Conservation (phyloP, 2,888 invertebrate genomes). For the Sarcophaga subvicina region DNA sequence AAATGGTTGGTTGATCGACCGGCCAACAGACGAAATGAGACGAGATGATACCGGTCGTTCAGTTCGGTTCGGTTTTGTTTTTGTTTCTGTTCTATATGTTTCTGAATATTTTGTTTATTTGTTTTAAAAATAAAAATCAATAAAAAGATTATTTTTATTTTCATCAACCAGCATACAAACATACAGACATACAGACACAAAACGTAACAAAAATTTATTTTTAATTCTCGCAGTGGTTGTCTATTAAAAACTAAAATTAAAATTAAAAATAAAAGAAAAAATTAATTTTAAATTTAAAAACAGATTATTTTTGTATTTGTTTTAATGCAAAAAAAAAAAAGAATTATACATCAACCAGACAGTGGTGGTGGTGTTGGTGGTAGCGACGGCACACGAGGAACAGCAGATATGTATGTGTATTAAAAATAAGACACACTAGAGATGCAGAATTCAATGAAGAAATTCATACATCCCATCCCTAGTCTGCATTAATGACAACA, state of each 20-base stretch:
- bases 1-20: not conserved
- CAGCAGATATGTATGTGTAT: too few relatives aligned
- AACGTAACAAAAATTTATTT: constrained; percentile 27
- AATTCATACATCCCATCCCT: too few relatives aligned
- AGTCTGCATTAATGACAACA: too few relatives aligned
- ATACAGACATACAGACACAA: not conserved
- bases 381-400: too few relatives aligned
- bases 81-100: not conserved
- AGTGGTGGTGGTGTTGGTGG: not conserved
- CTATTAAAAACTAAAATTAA: constrained; percentile 58
- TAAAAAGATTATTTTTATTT: not conserved
- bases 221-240: constrained; percentile 65
- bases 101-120: not conserved
- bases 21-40: not conserved
- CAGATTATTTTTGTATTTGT: constrained; percentile 33
- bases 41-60: too few relatives aligned
- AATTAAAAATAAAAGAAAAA: constrained; percentile 56
- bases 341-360: constrained; percentile 16
- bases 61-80: too few relatives aligned
- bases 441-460: too few relatives aligned
- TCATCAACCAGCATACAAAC: not conserved
- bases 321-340: constrained; percentile 23
- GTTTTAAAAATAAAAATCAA: not conserved
- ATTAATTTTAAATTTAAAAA: constrained; percentile 51
- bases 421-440: too few relatives aligned